phyloP scores from a whole-genome alignment of 2,888 invertebrate species.

The Baronia brevicornis region DNA sequence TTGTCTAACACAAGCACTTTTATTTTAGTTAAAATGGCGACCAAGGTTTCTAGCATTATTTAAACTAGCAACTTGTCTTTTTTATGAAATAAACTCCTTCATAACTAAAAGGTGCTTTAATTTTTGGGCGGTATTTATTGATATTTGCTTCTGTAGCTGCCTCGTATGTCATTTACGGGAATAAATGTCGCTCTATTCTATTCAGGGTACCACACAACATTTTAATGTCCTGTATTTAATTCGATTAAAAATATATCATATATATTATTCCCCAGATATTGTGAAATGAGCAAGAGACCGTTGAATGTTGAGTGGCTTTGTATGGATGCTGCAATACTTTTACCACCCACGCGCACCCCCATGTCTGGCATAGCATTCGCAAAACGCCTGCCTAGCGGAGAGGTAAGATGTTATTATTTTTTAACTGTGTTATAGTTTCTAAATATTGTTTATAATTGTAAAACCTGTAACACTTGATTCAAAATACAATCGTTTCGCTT shows the following conservation, averaged over 20 bases:
- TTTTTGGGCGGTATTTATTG: background rate
- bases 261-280: constrained; percentile 73
- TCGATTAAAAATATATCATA: background rate
- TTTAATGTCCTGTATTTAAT: no score
- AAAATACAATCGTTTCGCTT: no score
- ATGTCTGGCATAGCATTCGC: constrained; percentile 96
- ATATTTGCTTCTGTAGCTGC: background rate
- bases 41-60: no score
- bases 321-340: constrained; percentile 95
- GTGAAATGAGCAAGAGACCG: constrained; percentile 90
- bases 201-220: no score
- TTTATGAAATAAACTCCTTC: no score
- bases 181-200: no score
- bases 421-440: constrained; percentile 2
- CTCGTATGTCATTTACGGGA: background rate
- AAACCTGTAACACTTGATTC: no score
- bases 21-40: no score
- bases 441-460: constrained; percentile 3
- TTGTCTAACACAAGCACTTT: no score
- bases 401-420: constrained; percentile 74
- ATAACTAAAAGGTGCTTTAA: no score
- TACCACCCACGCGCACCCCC: constrained; percentile 97
- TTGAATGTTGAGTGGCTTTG: constrained; percentile 95
- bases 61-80: no score
- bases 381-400: constrained; percentile 95